A percentile compares a stretch with the other conserved stretches of the same genome.
phyloP scores from a whole-genome alignment of 2,113 vertebrate species.

The Sapajus apella region DNA sequence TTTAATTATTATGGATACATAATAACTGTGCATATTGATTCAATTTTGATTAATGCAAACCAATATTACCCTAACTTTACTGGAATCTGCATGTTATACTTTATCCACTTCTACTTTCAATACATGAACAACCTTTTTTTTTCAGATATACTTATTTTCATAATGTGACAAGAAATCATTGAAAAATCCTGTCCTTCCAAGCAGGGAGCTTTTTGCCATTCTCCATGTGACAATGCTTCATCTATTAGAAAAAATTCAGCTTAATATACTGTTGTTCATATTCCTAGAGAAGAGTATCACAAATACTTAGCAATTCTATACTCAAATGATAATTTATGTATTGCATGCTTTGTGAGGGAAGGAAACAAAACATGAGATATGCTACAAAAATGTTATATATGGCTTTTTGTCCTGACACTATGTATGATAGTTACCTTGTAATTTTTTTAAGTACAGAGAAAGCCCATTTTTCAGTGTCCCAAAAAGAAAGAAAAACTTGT shows the following conservation, averaged over 20 bases:
- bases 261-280: conserved; percentile 1
- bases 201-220: background rate
- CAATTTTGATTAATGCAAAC: background rate
- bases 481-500: background rate
- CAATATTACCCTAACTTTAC: background rate
- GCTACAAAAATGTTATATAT: background rate
- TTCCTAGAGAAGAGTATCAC: background rate
- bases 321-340: background rate
- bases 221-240: background rate
- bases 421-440: background rate
- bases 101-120: conserved; percentile 5
- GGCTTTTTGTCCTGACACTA: background rate
- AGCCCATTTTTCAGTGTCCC: background rate
- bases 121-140: background rate
- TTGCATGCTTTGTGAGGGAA: background rate
- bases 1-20: background rate
- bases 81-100: background rate
- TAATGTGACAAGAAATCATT: background rate
- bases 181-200: conserved; percentile 22
- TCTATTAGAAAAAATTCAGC: background rate
- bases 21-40: background rate
- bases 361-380: background rate
- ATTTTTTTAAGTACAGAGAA: conserved; percentile 14
- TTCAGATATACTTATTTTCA: background rate
- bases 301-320: background rate